Evolutionary conservation across 2,888 invertebrate genomes (phyloP).

Genomic region (Melolontha melolontha): DNA sequence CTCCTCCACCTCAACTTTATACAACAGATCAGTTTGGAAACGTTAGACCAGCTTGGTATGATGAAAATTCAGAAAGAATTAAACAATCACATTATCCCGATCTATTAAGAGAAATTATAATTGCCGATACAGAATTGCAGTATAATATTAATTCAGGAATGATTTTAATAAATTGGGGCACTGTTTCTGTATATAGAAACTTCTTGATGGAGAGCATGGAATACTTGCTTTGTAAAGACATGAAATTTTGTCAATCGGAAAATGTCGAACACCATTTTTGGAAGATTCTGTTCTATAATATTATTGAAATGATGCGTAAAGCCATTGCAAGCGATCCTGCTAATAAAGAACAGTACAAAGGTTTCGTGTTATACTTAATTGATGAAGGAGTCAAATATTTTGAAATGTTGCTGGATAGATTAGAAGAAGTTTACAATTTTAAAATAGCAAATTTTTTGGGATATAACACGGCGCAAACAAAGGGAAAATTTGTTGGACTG

Average conservation of each 20-base stretch:
- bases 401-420: slow-evolving; percentile 76
- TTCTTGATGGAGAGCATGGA: slow-evolving; percentile 78
- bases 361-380: slow-evolving; percentile 76
- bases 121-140: slow-evolving; percentile 77
- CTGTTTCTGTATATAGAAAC: slow-evolving; percentile 71
- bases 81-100: slow-evolving; percentile 72
- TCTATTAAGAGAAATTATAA: slow-evolving; percentile 74
- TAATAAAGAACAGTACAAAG: slow-evolving; percentile 74
- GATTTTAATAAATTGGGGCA: slow-evolving; percentile 76
- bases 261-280: slow-evolving; percentile 92
- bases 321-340: slow-evolving; percentile 72
- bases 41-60: slow-evolving; percentile 70
- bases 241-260: slow-evolving; percentile 87
- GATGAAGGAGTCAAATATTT: slow-evolving; percentile 86
- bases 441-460: slow-evolving; percentile 74
- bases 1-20: slow-evolving; percentile 55
- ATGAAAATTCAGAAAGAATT: slow-evolving; percentile 71
- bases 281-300: slow-evolving; percentile 90
- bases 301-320: slow-evolving; percentile 85
- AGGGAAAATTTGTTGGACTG: slow-evolving; percentile 75
- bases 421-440: slow-evolving; percentile 83
- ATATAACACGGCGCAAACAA: slow-evolving; percentile 71
- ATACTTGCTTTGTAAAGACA: slow-evolving; percentile 78
- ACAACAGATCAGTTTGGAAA: slow-evolving; percentile 68
- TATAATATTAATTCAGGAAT: slow-evolving; percentile 72